Conservation (phyloP, 2,113 vertebrate species). For the Clupea harengus region DNA sequence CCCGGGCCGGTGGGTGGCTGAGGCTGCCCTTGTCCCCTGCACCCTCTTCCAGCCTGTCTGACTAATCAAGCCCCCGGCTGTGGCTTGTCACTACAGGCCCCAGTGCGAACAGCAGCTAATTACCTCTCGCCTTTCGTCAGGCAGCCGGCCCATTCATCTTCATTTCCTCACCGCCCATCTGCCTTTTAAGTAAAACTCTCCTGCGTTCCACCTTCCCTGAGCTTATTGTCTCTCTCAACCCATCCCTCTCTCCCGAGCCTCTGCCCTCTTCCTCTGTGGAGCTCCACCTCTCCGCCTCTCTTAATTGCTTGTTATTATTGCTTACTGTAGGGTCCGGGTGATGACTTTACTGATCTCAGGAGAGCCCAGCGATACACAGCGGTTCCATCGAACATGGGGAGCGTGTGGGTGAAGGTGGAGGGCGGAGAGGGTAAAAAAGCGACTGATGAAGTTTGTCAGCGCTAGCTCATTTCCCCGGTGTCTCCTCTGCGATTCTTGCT, state of each 20-base stretch:
- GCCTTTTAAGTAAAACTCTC: constrained; percentile 75
- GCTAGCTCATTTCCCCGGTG: constrained; percentile 21
- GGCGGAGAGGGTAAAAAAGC: not conserved
- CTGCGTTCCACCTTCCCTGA: constrained; percentile 40
- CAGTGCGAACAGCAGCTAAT: constrained; percentile 77
- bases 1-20: constrained; percentile 42
- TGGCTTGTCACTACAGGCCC: constrained; percentile 68
- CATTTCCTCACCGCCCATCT: constrained; percentile 72
- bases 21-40: constrained; percentile 44
- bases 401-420: not conserved
- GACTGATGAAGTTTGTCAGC: constrained; percentile 27
- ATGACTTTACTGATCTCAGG: constrained; percentile 26
- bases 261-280: constrained; percentile 61
- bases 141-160: constrained; percentile 77
- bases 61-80: constrained; percentile 74
- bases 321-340: not conserved
- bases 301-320: constrained; percentile 71
- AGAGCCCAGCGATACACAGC: constrained; percentile 1
- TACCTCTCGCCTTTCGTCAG: constrained; percentile 76
- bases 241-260: constrained; percentile 50
- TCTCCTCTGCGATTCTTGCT: constrained; percentile 37
- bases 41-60: constrained; percentile 64
- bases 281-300: constrained; percentile 62
- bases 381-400: constrained; percentile 13
- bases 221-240: constrained; percentile 55